Conservation (phyloP, 2,113 vertebrate genomes). For the Mormyrus lacerda region DNA sequence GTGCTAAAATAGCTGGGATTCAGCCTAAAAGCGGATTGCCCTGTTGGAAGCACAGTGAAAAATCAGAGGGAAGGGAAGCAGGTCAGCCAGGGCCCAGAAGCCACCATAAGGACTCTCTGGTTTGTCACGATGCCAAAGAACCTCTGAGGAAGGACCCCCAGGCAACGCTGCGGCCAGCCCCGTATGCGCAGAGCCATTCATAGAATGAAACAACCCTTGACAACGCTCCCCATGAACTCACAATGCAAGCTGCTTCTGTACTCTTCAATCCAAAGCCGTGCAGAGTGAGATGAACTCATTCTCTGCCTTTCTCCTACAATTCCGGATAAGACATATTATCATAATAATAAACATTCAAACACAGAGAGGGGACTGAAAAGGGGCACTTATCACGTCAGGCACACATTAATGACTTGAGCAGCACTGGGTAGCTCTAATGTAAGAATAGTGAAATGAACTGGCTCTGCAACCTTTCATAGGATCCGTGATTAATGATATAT, state of each 20-base stretch:
- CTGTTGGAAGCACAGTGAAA: neutral
- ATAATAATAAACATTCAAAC: conserved; percentile 11
- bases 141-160: neutral
- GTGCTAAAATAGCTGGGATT: neutral
- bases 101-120: neutral
- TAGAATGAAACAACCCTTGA: neutral
- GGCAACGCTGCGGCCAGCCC: neutral
- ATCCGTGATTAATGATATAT: conserved; percentile 26
- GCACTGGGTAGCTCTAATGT: neutral
- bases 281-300: neutral
- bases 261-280: neutral
- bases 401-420: conserved; percentile 8
- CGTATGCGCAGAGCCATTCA: neutral
- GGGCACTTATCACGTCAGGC: neutral
- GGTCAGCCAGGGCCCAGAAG: neutral
- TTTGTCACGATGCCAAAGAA: neutral
- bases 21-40: neutral
- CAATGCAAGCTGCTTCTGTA: neutral
- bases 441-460: conserved; percentile 15
- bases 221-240: neutral
- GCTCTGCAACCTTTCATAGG: conserved; percentile 21
- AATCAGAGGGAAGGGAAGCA: neutral
- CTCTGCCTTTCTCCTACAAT: neutral
- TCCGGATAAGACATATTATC: neutral
- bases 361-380: neutral